Base-by-base conservation (phyloP, 23 tunicate species). In the Aplidium turbinatum region DNA sequence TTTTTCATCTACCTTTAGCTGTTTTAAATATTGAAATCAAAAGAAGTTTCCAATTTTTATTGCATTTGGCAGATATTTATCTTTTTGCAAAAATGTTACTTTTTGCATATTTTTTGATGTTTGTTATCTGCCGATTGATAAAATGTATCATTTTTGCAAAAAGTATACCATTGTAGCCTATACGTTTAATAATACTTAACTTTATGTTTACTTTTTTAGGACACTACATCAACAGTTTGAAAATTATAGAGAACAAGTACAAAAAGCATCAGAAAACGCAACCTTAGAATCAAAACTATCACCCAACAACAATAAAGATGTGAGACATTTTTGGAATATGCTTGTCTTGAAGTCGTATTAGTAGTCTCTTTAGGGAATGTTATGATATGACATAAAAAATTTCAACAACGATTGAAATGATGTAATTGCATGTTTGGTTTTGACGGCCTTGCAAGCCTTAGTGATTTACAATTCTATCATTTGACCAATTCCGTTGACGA, bases 221-320 rank as follows among this genome's bases (percentile, higher is more conserved):
- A 87, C 75, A 47, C 63, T 87, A 24, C 73, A 80, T 0, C 69
- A 82, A 19, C 94, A 87, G 42, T 87, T 87, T 65, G 82, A 87
- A 33, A 82, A 73, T 32, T 87, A 87, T 63, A 87, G 80, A 39
- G 36, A 76, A 4, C 70, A 71, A 35, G 34, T 80, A 24, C 54
- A 57, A 55, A 30, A 50, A 34, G 57, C 67, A 4, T 68, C 54
- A n/a, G 52, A 22, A 0, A 36, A 0, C 39, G 51, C 73, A 16
- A 53, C 54, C 39, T 6, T 22, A 11, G 34, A 47, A 16, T 24
- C 62, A 47, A 70, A 70, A 35, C 38, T 3, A 28, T 71, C 48
- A 18, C 48, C 50, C 5, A 30, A 65, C 24, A 38, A 35, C 5
- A 24, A 24, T 13, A 71, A 48, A 71, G 61, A 47, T 24, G 27